Evolutionary conservation across 2,888 invertebrate species (phyloP), one percentile per base, ranked within the genome.

Genomic region (Patella ulyssiponensis): DNA sequence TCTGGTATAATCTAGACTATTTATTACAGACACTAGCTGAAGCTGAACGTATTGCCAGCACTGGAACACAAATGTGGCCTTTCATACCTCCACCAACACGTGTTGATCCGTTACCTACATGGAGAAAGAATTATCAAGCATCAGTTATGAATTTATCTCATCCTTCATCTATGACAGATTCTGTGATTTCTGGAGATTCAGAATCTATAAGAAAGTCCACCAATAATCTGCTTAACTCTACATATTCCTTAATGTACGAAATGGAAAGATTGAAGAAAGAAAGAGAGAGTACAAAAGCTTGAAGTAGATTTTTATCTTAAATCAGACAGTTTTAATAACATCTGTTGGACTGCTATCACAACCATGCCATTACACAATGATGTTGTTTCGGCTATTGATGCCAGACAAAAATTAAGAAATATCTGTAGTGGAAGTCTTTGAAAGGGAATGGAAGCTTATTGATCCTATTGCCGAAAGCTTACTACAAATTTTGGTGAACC

Each of bases 231-330:
- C 80, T 89, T 4, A 83, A 86, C 69, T 84, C 87, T 0, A 86
- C 88, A 0, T 86, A 89, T 75, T 86, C 87, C 14, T 82, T 86
- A 56, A 88, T 87, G 88, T 88, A 86, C 75, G 88, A 88, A 73
- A 86, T 88, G 84, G 84, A 89, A 74, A 79, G 86, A 74, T 78
- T 88, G 58, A 86, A 85, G 78, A 81, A 86, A 69, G 84, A 87
- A 75, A 74, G 86, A 53, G 77, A 77, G 75, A 73, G 75, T n/a
- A 71, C 64, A 3, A 64, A 64, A 64, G 64, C 64, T 64, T 64
- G 23, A 20, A 64, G 64, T 20, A 20, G 7, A 14, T 64, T 64
- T 64, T 2, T 64, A 20, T 12, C 20, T 44, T 44, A 44, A 44
- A 44, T 9, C 9, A 1, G 9, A 44, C 9, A 7, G 44, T 44